Percentiles rank a stretch among this genome's conserved stretches.
These are phyloP conservation scores for Hydropsyche tenuis DNA, from an alignment of 1,140 invertebrate genomes.

Conservation along the genomic window DNA sequence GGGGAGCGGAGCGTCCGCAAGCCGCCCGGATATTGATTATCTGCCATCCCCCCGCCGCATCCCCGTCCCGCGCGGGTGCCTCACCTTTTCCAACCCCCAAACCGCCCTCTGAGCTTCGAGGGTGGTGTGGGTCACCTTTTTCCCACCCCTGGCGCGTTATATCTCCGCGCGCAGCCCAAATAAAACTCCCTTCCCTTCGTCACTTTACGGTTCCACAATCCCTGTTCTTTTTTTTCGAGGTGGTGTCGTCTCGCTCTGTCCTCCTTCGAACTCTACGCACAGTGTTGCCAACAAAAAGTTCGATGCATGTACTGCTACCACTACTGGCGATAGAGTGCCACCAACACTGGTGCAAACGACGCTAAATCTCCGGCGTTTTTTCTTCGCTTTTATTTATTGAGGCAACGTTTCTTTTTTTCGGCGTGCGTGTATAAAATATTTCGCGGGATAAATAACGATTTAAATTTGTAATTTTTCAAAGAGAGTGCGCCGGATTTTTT, in stretches of 20 bases:
- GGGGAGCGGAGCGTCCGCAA: conserved; percentile 63
- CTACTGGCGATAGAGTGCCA: not conserved
- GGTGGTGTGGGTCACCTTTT: not conserved
- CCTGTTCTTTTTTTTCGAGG: conserved; percentile 31
- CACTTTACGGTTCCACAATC: conserved; percentile 41
- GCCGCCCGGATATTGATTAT: conserved; percentile 67
- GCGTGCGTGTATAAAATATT: too few species aligned
- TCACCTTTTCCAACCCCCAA: not conserved
- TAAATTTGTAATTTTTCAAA: too few species aligned
- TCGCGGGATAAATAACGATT: too few species aligned
- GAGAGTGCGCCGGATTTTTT: too few species aligned
- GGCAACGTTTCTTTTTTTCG: too few species aligned
- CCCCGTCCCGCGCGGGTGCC: conserved; percentile 4
- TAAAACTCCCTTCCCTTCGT: conserved; percentile 40
- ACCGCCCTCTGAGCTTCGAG: not conserved
- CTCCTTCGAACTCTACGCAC: conserved; percentile 3
- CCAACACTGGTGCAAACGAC: not conserved
- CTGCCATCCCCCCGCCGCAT: conserved; percentile 54
- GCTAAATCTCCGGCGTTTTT: not conserved
- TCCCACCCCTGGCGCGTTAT: conserved; percentile 1
- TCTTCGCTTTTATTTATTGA: too few species aligned
- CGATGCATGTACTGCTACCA: not conserved
- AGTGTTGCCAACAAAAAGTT: conserved; percentile 36
- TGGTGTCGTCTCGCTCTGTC: not conserved
- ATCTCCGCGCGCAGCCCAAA: conserved; percentile 33